Percentiles rank a stretch among this genome's conserved stretches.
Evolutionary conservation across 2,888 invertebrate genomes (phyloP).

Genomic region (Epistrophe grossulariae): DNA sequence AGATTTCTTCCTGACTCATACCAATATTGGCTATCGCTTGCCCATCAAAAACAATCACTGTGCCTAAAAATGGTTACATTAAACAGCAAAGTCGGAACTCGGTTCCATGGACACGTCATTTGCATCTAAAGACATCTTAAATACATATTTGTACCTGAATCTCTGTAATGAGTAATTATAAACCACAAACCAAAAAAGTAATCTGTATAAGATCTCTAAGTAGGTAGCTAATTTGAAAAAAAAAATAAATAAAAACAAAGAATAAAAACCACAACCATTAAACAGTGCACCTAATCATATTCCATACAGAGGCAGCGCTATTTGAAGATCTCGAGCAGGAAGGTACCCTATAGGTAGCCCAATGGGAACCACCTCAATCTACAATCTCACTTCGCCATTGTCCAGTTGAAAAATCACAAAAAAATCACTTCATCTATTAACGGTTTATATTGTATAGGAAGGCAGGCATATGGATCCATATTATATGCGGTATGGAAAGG

Average conservation of each 20-base stretch:
- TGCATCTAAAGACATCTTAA: conserved; percentile 39
- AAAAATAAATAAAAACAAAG: no score
- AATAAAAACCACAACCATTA: conserved; percentile 50
- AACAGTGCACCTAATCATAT: conserved; percentile 63
- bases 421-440: conserved; percentile 75
- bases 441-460: conserved; percentile 50
- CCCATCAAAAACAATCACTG: conserved; percentile 55
- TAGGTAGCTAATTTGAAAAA: background rate
- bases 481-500: conserved; percentile 6
- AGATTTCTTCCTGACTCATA: conserved; percentile 37
- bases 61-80: conserved; percentile 55
- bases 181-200: conserved; percentile 32
- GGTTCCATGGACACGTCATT: conserved; percentile 36
- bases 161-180: conserved; percentile 71
- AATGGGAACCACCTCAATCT: conserved; percentile 52
- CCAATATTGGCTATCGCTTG: conserved; percentile 54
- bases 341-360: conserved; percentile 6
- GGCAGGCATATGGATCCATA: conserved; percentile 54
- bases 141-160: conserved; percentile 7
- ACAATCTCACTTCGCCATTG: conserved; percentile 60
- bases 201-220: conserved; percentile 52
- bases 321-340: conserved; percentile 49
- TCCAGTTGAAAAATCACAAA: conserved; percentile 62
- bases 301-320: conserved; percentile 56
- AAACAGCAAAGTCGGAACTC: conserved; percentile 41